phyloP scores from a whole-genome alignment of 2,113 vertebrate species.

The Petroica traversi region DNA sequence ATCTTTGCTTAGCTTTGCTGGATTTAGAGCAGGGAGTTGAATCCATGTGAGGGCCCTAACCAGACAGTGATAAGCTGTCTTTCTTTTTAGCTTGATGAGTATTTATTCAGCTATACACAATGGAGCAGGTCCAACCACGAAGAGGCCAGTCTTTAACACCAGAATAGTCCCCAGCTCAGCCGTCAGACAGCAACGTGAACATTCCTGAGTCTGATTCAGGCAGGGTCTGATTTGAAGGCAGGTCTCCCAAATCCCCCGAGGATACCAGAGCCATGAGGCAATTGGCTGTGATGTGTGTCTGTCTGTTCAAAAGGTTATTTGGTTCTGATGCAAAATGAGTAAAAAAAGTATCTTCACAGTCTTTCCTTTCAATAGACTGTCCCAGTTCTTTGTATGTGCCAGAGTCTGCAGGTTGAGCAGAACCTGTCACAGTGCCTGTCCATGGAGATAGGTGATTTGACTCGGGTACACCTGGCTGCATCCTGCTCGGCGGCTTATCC shows the following conservation, averaged over 20 bases:
- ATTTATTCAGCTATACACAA: neutral
- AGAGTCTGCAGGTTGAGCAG: neutral
- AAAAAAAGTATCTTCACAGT: neutral
- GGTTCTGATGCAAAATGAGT: neutral
- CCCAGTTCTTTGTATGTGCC: neutral
- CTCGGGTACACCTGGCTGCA: neutral
- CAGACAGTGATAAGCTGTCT: neutral
- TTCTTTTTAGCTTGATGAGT: conserved; percentile 41
- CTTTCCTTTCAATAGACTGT: neutral
- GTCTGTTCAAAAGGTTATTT: neutral
- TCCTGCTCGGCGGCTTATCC: neutral
- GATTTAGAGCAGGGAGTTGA: neutral
- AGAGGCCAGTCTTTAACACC: neutral
- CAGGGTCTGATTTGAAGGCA: neutral
- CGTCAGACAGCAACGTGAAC: neutral
- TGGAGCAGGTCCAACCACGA: neutral
- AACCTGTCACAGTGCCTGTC: neutral
- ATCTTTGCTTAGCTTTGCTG: neutral
- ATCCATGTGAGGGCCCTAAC: neutral
- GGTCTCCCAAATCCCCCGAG: neutral
- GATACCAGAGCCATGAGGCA: neutral
- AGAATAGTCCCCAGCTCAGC: neutral
- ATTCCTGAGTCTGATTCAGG: neutral
- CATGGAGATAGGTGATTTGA: rapidly evolving
- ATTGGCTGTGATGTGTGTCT: neutral